A percentile compares a stretch with the other conserved stretches of the same genome.
These are phyloP conservation scores for Muscicapa comitata DNA, from an alignment of 2,797 vertebrate genomes.

Conservation along the genomic window DNA sequence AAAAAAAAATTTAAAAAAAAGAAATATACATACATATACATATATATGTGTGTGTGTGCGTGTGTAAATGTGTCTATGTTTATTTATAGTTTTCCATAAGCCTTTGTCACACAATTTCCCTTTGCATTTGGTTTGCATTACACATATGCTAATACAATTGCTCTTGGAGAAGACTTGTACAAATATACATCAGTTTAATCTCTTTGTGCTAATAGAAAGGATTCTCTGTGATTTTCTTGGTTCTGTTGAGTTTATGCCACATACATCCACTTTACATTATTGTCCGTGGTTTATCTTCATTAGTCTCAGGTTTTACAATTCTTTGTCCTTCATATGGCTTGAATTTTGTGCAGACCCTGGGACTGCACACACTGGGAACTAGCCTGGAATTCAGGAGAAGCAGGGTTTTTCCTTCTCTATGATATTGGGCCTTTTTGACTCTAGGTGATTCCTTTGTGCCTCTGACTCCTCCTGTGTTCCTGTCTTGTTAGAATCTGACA, in stretches of 20 bases:
- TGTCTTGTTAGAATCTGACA: not conserved
- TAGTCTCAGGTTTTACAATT: not conserved
- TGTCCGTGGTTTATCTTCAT: not conserved
- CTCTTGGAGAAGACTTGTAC: not conserved
- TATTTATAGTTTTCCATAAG: not conserved
- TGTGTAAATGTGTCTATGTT: not conserved
- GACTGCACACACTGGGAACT: not conserved
- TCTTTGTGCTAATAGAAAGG: not conserved
- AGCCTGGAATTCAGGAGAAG: not conserved
- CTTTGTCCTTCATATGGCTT: not conserved
- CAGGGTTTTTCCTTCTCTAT: not conserved
- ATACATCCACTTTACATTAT: not conserved
- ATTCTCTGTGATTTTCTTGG: not conserved
- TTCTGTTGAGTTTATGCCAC: not conserved
- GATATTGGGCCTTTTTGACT: not conserved
- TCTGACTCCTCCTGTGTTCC: not conserved
- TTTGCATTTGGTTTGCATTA: slow-evolving; percentile 6
- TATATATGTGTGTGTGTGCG: rapidly evolving
- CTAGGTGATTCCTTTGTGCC: not conserved
- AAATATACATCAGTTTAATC: not conserved
- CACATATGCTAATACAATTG: not conserved
- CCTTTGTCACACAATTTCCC: not conserved
- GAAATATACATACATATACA: no score
- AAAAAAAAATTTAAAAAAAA: no score
- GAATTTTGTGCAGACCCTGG: not conserved